A percentile compares a stretch with the other conserved stretches of the same genome.
Conservation (phyloP, 2,888 invertebrate genomes). For the Miltochrista miniata region DNA sequence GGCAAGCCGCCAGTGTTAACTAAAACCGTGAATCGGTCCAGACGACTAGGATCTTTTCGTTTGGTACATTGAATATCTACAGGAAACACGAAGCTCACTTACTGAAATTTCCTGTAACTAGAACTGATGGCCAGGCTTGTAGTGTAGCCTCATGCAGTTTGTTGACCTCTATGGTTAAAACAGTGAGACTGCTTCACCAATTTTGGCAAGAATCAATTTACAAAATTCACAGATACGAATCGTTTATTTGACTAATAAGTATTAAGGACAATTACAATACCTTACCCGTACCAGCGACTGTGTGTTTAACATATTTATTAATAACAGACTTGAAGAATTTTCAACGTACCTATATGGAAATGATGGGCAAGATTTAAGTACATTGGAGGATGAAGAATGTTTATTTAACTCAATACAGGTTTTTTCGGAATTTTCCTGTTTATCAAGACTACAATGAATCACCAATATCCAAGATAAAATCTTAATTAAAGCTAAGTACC, state of each 20-base stretch:
- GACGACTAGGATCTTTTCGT: too few species aligned
- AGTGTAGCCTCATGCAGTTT: too few species aligned
- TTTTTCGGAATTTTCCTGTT: conserved; percentile 29
- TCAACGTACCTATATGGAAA: conserved; percentile 4
- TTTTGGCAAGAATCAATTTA: conserved; percentile 11
- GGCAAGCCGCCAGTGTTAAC: too few species aligned
- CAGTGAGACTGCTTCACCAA: too few species aligned
- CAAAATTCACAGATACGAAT: conserved; percentile 19
- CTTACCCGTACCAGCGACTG: conserved; percentile 20
- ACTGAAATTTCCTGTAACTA: too few species aligned
- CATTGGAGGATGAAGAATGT: conserved; percentile 10
- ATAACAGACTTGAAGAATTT: conserved; percentile 20
- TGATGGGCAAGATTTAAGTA: conserved; percentile 1
- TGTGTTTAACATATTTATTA: conserved; percentile 32
- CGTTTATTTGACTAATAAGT: conserved; percentile 28
- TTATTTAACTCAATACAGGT: conserved; percentile 3
- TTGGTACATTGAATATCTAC: too few species aligned
- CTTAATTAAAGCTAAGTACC: conserved; percentile 34
- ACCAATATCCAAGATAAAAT: conserved; percentile 51
- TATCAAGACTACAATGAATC: conserved; percentile 22
- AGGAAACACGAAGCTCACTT: too few species aligned
- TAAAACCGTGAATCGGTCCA: too few species aligned
- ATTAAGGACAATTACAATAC: conserved; percentile 25
- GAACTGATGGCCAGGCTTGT: too few species aligned
- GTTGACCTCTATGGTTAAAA: too few species aligned